Conservation (phyloP, 2,888 invertebrate species). For the Caenorhabditis plicata region DNA sequence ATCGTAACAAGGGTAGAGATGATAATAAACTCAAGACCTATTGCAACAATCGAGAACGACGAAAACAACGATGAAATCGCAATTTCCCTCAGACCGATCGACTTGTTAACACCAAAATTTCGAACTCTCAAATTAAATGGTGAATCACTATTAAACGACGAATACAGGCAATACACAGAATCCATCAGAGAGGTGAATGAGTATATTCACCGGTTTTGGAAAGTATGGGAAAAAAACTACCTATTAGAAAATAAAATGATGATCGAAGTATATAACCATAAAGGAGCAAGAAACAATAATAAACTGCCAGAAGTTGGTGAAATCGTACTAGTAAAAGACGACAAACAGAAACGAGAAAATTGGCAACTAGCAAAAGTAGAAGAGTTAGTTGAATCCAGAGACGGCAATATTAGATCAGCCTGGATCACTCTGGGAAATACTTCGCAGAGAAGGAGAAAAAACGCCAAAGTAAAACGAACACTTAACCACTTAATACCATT, state of each 20-base stretch:
- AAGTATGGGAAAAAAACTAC: neutral
- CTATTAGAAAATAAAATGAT: neutral
- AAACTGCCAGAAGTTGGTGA: neutral
- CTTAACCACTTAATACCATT: neutral
- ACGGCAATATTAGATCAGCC: neutral
- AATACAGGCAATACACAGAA: neutral
- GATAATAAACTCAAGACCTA: constrained; percentile 2
- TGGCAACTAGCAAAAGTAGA: constrained; percentile 2
- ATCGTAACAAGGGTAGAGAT: neutral
- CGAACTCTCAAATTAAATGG: neutral
- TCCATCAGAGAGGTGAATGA: neutral
- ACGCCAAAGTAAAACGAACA: neutral
- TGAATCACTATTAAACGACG: neutral
- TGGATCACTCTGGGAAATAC: neutral
- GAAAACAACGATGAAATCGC: neutral
- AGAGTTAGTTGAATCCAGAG: neutral
- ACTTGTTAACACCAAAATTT: neutral
- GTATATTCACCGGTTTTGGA: neutral
- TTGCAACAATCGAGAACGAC: neutral
- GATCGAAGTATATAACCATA: neutral
- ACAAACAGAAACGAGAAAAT: neutral
- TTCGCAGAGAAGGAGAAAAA: neutral
- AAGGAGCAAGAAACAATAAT: neutral
- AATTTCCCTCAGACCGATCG: neutral
- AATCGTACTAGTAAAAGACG: constrained; percentile 1